phyloP scores from a whole-genome alignment of 2,113 vertebrate species.

The human region GRCh38 chr2:200180501-200181000 shows the following conservation, averaged over 20 bases:
- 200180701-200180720: not conserved
- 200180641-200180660: rapidly evolving
- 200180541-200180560: not conserved
- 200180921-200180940: not conserved
- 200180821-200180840: not conserved
- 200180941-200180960: not conserved
- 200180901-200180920: not conserved
- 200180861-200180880: not conserved
- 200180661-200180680: rapidly evolving
- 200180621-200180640: not conserved
- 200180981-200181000: not conserved
- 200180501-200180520: not conserved
- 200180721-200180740: not conserved
- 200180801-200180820: not conserved
- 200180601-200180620: not conserved
- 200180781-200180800: not conserved
- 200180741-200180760: not conserved
- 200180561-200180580: not conserved
- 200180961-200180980: not conserved
- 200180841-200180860: not conserved
- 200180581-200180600: not conserved
- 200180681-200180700: rapidly evolving
- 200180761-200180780: not conserved
- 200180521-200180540: not conserved
- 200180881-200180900: too few relatives aligned